A percentile compares a stretch with the other conserved stretches of the same genome.
These are phyloP conservation scores for Poecilus cupreus DNA, from an alignment of 2,888 invertebrate genomes.

Conservation along the genomic window DNA sequence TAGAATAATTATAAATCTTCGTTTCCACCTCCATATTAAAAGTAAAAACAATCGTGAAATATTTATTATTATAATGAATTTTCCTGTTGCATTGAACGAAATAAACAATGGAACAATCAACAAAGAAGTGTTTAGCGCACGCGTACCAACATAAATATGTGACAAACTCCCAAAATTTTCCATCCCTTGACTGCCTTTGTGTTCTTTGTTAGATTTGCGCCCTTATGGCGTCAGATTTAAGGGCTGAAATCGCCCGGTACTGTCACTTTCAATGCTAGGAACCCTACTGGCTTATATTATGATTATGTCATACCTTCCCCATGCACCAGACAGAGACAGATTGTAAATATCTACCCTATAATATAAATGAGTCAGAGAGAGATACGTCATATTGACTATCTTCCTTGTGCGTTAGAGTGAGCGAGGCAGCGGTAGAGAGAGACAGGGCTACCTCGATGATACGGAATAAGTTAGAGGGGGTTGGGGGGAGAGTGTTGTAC, in stretches of 20 bases:
- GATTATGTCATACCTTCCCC: slow-evolving; percentile 28
- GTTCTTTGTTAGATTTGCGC: slow-evolving; percentile 3
- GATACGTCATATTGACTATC: neutral
- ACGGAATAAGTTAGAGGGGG: neutral
- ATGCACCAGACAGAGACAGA: neutral
- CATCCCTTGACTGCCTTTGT: slow-evolving; percentile 8
- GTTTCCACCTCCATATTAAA: too few relatives aligned
- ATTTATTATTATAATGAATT: neutral
- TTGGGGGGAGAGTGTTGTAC: slow-evolving; percentile 40
- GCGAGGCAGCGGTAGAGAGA: neutral
- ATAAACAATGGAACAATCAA: neutral
- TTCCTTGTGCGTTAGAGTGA: neutral
- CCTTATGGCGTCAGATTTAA: neutral
- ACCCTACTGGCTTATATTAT: slow-evolving; percentile 35
- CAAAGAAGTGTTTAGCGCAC: neutral
- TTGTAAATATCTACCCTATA: too few relatives aligned
- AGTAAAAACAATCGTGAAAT: too few relatives aligned
- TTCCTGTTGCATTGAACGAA: neutral
- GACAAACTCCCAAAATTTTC: slow-evolving; percentile 23
- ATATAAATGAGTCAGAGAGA: neutral
- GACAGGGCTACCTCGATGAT: neutral
- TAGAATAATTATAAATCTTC: too few relatives aligned
- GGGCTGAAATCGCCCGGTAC: neutral
- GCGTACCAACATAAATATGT: neutral
- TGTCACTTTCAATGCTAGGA: slow-evolving; percentile 14